A percentile compares a stretch with the other conserved stretches of the same genome.
Conservation (phyloP, 2,888 invertebrate genomes). For the Nephrotoma guestfalica region DNA sequence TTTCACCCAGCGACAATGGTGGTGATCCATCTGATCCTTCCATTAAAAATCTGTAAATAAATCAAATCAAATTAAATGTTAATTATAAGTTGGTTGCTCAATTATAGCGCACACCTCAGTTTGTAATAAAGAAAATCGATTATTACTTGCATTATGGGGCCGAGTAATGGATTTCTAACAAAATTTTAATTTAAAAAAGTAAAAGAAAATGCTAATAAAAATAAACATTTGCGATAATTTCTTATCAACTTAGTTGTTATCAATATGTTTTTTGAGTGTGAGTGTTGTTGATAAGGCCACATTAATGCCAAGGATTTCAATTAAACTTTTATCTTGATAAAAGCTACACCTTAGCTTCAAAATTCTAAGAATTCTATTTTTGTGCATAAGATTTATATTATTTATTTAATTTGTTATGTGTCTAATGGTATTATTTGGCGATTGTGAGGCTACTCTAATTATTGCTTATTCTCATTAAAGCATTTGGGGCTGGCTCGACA, state of each 20-base stretch:
- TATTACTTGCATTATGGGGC: not conserved
- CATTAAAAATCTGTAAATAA: constrained; percentile 19
- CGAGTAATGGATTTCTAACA: not conserved
- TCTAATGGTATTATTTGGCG: no score
- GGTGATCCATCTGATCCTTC: constrained; percentile 32
- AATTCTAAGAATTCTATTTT: not conserved
- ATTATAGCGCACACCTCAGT: not conserved
- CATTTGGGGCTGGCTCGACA: no score
- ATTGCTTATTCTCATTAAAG: no score
- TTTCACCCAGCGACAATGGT: constrained; percentile 37
- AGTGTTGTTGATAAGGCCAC: not conserved
- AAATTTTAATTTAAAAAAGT: not conserved
- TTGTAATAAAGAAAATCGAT: not conserved
- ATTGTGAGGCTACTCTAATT: no score
- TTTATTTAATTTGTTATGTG: no score
- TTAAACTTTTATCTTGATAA: not conserved
- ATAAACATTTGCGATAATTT: not conserved
- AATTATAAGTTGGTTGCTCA: not conserved
- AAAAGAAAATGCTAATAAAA: not conserved
- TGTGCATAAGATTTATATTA: not conserved
- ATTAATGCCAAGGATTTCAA: not conserved
- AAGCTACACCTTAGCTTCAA: not conserved
- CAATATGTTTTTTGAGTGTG: not conserved
- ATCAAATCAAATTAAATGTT: not conserved
- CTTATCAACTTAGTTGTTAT: not conserved